These are phyloP conservation scores for Aporophyla lueneburgensis DNA, from an alignment of 2,888 invertebrate species.

Conservation along the genomic window DNA sequence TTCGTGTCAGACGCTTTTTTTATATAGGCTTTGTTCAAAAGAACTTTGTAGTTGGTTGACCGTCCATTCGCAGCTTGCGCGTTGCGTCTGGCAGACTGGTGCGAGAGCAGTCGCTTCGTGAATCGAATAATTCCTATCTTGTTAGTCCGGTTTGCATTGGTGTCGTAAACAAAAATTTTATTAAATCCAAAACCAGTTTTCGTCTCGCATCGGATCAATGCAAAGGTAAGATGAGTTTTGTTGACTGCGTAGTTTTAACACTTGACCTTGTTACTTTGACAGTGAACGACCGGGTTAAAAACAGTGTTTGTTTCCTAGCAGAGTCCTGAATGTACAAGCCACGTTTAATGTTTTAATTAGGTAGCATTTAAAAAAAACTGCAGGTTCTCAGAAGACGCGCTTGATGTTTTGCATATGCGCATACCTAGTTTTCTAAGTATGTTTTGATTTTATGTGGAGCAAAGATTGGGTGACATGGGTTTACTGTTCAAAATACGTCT, in stretches of 20 bases:
- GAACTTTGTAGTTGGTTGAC: slow-evolving; percentile 19
- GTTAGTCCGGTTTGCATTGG: slow-evolving; percentile 47
- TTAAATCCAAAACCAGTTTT: slow-evolving; percentile 46
- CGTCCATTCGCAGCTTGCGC: slow-evolving; percentile 47
- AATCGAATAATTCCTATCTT: slow-evolving; percentile 20
- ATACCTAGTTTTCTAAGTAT: not conserved
- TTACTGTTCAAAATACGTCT: not conserved
- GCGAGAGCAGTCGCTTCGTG: slow-evolving; percentile 10
- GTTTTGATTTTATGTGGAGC: not conserved
- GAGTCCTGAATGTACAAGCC: slow-evolving; percentile 10
- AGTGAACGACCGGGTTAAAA: slow-evolving; percentile 2
- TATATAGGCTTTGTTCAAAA: slow-evolving; percentile 34
- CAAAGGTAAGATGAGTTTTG: slow-evolving; percentile 52
- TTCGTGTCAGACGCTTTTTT: slow-evolving; percentile 50
- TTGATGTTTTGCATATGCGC: slow-evolving; percentile 17
- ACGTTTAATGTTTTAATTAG: slow-evolving; percentile 11
- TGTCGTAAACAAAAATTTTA: slow-evolving; percentile 41
- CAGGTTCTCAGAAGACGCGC: not conserved
- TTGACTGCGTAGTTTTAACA: slow-evolving; percentile 4
- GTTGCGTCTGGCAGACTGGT: slow-evolving; percentile 32
- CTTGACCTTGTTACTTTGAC: slow-evolving; percentile 31
- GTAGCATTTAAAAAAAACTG: not conserved
- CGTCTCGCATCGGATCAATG: slow-evolving; percentile 24
- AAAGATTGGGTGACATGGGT: not conserved
- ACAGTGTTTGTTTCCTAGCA: slow-evolving; percentile 3